phyloP scores from a whole-genome alignment of 2,888 invertebrate species.

The Pollenia amentaria region DNA sequence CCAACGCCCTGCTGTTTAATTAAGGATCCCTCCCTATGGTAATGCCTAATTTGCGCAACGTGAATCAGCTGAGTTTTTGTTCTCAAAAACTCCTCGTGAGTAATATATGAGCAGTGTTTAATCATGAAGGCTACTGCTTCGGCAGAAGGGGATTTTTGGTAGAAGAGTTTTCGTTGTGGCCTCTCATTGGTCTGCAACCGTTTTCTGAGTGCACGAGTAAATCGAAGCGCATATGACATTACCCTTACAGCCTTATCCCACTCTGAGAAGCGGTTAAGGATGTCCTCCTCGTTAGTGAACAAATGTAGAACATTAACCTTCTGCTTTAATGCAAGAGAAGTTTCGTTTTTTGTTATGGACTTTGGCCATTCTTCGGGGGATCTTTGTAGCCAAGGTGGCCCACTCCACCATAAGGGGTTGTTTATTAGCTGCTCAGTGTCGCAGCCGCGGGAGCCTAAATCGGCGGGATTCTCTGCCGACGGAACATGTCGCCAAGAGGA shows the following conservation, averaged over 20 bases:
- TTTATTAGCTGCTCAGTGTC: not conserved
- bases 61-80: not conserved
- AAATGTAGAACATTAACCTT: not conserved
- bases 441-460: too few species aligned
- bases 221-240: not conserved
- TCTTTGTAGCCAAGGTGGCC: conserved; percentile 49
- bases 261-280: not conserved
- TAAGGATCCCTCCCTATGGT: conserved; percentile 10
- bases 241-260: conserved; percentile 23
- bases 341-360: not conserved
- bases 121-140: not conserved
- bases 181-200: too few species aligned
- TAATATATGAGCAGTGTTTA: not conserved
- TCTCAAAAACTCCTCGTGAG: not conserved
- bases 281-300: not conserved
- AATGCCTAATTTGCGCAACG: not conserved
- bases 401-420: conserved; percentile 65
- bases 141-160: too few species aligned
- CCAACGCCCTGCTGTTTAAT: not conserved
- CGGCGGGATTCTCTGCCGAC: too few species aligned
- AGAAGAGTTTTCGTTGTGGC: too few species aligned
- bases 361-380: conserved; percentile 39
- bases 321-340: not conserved
- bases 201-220: too few species aligned
- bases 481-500: too few species aligned